Percentiles rank a stretch among this genome's conserved stretches.
Evolutionary conservation across 2,113 vertebrate species (phyloP).

Genomic region (Fukomys damarensis): DNA sequence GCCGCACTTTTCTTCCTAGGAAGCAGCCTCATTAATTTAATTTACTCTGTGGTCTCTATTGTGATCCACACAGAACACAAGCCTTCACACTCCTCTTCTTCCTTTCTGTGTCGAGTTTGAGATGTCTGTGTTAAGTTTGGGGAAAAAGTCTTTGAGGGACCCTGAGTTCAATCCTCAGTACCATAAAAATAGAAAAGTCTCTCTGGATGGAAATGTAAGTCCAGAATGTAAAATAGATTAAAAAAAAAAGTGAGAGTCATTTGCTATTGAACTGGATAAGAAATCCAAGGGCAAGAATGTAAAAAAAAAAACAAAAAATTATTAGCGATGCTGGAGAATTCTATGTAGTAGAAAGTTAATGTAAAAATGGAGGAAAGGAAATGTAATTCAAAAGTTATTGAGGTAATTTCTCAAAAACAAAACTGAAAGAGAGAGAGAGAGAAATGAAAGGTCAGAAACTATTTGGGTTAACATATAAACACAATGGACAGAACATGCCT

Average conservation of each 20-base stretch:
- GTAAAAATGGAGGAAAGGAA: not conserved
- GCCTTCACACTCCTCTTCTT: not conserved
- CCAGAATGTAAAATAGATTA: not conserved
- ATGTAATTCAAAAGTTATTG: not conserved
- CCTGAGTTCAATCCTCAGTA: no score
- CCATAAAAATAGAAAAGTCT: not conserved
- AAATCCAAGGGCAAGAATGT: not conserved
- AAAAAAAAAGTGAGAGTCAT: not conserved
- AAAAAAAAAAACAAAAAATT: constrained; percentile 24
- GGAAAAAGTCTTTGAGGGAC: not conserved
- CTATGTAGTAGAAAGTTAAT: constrained; percentile 8
- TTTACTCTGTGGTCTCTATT: not conserved
- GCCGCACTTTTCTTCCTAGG: not conserved
- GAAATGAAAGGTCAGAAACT: not conserved
- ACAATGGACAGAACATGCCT: not conserved
- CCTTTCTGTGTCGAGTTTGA: not conserved
- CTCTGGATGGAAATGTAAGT: constrained; percentile 2
- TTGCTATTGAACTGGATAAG: not conserved
- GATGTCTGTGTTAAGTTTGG: not conserved
- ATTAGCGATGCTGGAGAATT: not conserved
- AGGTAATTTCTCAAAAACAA: not conserved
- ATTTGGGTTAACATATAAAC: not conserved
- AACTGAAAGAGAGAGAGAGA: no score
- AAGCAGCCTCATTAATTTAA: not conserved
- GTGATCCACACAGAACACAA: not conserved